phyloP scores from a whole-genome alignment of 1,140 invertebrate genomes.

The Centruroides vittatus region DNA sequence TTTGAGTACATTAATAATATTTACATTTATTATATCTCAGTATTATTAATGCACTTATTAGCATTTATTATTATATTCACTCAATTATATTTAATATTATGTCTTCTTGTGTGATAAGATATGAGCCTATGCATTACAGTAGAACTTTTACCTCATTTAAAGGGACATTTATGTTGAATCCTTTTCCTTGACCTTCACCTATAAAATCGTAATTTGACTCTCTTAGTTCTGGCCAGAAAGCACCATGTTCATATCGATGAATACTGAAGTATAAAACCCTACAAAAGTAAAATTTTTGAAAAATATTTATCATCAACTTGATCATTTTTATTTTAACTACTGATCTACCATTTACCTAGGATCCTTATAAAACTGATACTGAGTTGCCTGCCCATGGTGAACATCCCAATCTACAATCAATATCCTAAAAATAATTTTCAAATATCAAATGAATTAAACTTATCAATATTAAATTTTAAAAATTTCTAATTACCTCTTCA shows the following conservation, averaged over 20 bases:
- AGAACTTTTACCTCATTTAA: conserved; percentile 48
- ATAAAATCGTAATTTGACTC: conserved; percentile 78
- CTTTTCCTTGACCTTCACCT: conserved; percentile 54
- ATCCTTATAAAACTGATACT: conserved; percentile 88
- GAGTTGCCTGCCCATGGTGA: conserved; percentile 89
- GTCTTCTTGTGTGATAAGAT: too few species aligned
- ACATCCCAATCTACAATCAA: conserved; percentile 96
- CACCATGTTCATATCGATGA: conserved; percentile 86
- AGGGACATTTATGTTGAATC: conserved; percentile 87
- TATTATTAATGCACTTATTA: too few species aligned
- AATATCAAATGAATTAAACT: too few species aligned
- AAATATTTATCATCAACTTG: too few species aligned
- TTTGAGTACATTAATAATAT: too few species aligned
- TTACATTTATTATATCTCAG: too few species aligned
- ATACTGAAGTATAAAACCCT: conserved; percentile 92
- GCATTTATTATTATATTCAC: too few species aligned
- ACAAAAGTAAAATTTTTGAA: too few species aligned
- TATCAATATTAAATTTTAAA: too few species aligned
- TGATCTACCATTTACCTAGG: conserved; percentile 27
- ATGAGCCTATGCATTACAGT: too few species aligned
- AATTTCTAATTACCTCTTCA: conserved; percentile 23
- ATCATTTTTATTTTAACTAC: too few species aligned
- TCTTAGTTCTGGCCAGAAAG: conserved; percentile 80
- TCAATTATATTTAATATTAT: too few species aligned
- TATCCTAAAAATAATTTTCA: conserved; percentile 34